These are phyloP conservation scores for Pogona vitticeps DNA, from an alignment of 2,113 vertebrate species.

Conservation along the genomic window DNA sequence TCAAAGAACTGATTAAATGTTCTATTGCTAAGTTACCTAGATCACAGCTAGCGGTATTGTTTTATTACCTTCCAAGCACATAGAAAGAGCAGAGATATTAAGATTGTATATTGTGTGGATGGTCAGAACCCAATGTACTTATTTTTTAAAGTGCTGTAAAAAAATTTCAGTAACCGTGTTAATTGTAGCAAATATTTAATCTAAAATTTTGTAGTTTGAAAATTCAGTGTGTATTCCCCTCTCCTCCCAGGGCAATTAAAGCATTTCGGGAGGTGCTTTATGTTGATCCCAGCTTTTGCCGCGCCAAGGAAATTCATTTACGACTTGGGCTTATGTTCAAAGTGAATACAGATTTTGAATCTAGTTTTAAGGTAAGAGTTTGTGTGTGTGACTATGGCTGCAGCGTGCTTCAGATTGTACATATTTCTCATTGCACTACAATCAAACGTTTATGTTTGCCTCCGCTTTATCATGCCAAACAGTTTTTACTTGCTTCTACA, in stretches of 20 bases:
- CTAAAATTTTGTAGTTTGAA: neutral
- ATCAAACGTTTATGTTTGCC: neutral
- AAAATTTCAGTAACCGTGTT: neutral
- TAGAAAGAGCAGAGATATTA: neutral
- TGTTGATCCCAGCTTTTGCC: conserved; percentile 95
- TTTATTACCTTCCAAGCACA: neutral
- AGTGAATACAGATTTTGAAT: conserved; percentile 97
- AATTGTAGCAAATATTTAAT: neutral
- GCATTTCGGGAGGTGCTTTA: conserved; percentile 99
- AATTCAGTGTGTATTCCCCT: conserved; percentile 40
- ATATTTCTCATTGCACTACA: conserved; percentile 22
- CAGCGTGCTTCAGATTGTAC: neutral
- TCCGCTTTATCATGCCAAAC: conserved; percentile 3
- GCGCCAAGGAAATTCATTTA: conserved; percentile 98
- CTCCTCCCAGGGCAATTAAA: conserved; percentile 92
- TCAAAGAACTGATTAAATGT: neutral
- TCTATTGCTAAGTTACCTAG: neutral
- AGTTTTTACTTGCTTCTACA: neutral
- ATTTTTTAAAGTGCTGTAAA: neutral
- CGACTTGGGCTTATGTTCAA: conserved; percentile 99
- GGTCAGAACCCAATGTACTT: neutral
- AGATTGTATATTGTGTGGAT: neutral
- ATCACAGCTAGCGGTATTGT: no score
- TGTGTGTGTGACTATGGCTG: conserved; percentile 35
- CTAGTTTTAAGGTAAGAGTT: conserved; percentile 93